Evolutionary conservation across 2,113 vertebrate genomes (phyloP), one percentile per base, ranked within the genome.

Genomic region (Microtus montanus): DNA sequence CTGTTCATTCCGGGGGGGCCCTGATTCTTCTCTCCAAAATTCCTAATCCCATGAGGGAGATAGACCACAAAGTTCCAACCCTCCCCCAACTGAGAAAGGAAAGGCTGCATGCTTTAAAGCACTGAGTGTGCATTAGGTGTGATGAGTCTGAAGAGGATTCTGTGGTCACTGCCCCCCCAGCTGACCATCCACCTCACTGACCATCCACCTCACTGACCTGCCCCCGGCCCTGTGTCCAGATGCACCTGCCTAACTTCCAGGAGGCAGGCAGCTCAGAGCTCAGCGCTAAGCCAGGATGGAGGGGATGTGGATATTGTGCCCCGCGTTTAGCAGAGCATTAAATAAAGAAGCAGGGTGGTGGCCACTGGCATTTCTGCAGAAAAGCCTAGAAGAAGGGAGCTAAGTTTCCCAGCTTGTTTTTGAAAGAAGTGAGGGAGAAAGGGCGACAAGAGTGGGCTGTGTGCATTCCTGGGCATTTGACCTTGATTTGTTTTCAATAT

Each of bases 351-450:
- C 58, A 41, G 17, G 1, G 22, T 0, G 78, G 0, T 82, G 22
- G 44, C 70, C 54, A n/a, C 38, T 7, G 1, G 3, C 88, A 26
- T 79, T 94, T 90, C 75, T 80, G 41, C 13, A 87, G 66, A 26
- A 86, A 92, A 84, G 41, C 17, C 54, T 64, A 7, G 22, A 35
- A 61, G n/a, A 95, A 87, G 58, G 28, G 92, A 95, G 44, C 71
- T 68, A 41, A 41, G 3, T 5, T 52, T 91, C 66, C 24, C 44
- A 52, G 64, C 28, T 49, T 49, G 41, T 35, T 47, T 68, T 68
- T 86, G 41, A 85, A 66, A 85, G 28, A 84, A 82, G 20, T n/a
- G 26, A 33, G 52, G 19, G 7, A 20, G 80, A 68, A 11, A 28
- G 74, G 63, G 5, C 13, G 15, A 1, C 11, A 63, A 41, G 41